phyloP scores from a whole-genome alignment of 2,797 vertebrate genomes.

The Xiphophorus birchmanni region DNA sequence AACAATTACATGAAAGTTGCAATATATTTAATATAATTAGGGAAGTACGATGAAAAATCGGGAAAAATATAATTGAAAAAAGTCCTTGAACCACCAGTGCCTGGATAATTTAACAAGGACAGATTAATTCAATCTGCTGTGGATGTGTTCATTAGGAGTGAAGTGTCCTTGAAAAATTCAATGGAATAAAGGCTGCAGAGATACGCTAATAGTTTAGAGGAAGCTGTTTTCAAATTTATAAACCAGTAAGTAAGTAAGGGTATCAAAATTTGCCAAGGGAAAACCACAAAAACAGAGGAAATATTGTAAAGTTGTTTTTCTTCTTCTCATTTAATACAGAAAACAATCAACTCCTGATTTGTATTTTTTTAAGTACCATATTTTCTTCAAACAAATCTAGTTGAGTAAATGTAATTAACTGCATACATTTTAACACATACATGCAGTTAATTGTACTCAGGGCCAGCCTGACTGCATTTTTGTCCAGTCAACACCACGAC shows the following conservation, averaged over 20 bases:
- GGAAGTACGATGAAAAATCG: neutral
- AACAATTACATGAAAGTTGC: neutral
- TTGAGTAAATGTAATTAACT: neutral
- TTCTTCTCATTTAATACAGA: neutral
- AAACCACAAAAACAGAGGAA: neutral
- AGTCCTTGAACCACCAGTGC: neutral
- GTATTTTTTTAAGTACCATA: neutral
- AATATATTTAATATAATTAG: neutral
- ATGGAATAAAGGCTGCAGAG: neutral
- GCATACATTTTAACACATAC: neutral
- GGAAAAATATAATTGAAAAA: neutral
- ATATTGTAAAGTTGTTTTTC: neutral
- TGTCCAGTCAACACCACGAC: too few species aligned
- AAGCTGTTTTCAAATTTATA: neutral
- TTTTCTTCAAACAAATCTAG: neutral
- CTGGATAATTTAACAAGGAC: neutral
- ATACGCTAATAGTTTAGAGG: neutral
- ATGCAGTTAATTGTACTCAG: neutral
- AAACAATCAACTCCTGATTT: neutral
- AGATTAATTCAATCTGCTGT: neutral
- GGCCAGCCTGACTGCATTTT: neutral
- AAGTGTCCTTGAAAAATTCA: neutral
- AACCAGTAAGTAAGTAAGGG: neutral
- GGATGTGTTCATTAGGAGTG: neutral
- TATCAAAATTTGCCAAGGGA: neutral